Conservation (phyloP, 2,888 invertebrate species). For the Poecilus cupreus region DNA sequence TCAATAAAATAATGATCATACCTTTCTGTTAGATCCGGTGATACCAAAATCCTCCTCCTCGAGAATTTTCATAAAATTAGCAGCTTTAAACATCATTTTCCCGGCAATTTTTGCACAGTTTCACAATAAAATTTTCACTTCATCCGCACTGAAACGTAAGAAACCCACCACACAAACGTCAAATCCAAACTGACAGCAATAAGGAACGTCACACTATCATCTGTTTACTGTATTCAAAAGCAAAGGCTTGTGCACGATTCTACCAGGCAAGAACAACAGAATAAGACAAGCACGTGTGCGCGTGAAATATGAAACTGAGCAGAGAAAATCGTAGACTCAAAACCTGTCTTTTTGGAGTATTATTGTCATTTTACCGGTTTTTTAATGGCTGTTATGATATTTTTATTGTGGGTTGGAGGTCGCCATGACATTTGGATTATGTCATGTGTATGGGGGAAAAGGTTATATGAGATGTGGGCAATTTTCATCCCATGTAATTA, state of each 20-base stretch:
- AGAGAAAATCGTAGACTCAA: neutral
- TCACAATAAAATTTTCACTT: conserved; percentile 8
- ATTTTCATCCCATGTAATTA: too few species aligned
- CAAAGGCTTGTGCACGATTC: neutral
- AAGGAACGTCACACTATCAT: conserved; percentile 22
- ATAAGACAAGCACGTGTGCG: neutral
- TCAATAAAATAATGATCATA: conserved; percentile 21
- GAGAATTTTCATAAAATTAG: conserved; percentile 66
- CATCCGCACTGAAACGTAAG: neutral
- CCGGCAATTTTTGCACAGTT: too few species aligned
- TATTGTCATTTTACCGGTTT: conserved; percentile 43
- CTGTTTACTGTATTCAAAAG: conserved; percentile 16
- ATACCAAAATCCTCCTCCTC: conserved; percentile 61
- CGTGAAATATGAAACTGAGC: conserved; percentile 3
- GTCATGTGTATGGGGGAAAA: conserved; percentile 1
- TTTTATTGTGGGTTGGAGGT: conserved; percentile 21
- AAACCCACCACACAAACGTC: neutral
- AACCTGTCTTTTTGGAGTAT: conserved; percentile 27
- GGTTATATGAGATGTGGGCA: neutral
- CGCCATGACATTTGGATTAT: conserved; percentile 16
- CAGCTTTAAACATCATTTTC: conserved; percentile 65
- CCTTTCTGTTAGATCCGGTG: conserved; percentile 34
- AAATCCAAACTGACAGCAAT: conserved; percentile 12
- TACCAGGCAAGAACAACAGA: too few species aligned
- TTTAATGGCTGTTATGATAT: conserved; percentile 30